A percentile compares a stretch with the other conserved stretches of the same genome.
phyloP scores from a whole-genome alignment of 2,888 invertebrate genomes.

The Nephrocerus scutellatus region DNA sequence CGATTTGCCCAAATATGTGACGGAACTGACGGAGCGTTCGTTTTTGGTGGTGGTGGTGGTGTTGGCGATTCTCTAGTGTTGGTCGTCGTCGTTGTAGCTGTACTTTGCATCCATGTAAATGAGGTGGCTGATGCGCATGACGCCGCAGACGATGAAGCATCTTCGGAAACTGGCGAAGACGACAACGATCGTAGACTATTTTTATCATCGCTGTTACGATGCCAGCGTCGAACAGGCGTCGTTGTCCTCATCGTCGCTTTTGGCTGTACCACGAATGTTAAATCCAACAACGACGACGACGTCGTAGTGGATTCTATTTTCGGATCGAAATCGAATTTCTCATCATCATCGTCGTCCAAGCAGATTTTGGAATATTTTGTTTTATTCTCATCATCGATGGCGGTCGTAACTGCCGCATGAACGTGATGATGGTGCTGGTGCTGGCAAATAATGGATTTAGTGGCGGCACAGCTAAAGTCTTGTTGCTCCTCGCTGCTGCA shows the following conservation, averaged over 20 bases:
- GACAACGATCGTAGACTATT: constrained; percentile 30
- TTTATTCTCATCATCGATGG: no score
- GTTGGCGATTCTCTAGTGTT: constrained; percentile 1
- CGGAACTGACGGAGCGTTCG: constrained; percentile 4
- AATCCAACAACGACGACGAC: constrained; percentile 10
- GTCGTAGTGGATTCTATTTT: constrained; percentile 12
- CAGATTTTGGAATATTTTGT: no score
- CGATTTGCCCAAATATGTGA: constrained; percentile 19
- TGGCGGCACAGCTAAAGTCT: neutral
- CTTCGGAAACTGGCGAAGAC: constrained; percentile 34
- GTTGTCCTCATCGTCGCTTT: neutral
- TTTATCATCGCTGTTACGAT: constrained; percentile 25
- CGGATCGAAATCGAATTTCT: constrained; percentile 15
- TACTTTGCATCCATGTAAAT: constrained; percentile 38
- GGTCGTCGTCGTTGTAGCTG: constrained; percentile 3
- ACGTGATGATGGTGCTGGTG: constrained; percentile 10
- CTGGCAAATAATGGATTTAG: neutral
- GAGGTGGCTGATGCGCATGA: constrained; percentile 35
- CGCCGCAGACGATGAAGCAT: constrained; percentile 29
- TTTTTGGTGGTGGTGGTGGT: constrained; percentile 3
- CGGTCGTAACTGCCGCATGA: constrained; percentile 6
- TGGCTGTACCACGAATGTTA: neutral
- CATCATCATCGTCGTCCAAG: constrained; percentile 11
- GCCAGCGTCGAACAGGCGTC: constrained; percentile 17
- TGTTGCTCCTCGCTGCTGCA: constrained; percentile 3